phyloP scores from a whole-genome alignment of 2,797 vertebrate species.

The Sebastes hubbsi region DNA sequence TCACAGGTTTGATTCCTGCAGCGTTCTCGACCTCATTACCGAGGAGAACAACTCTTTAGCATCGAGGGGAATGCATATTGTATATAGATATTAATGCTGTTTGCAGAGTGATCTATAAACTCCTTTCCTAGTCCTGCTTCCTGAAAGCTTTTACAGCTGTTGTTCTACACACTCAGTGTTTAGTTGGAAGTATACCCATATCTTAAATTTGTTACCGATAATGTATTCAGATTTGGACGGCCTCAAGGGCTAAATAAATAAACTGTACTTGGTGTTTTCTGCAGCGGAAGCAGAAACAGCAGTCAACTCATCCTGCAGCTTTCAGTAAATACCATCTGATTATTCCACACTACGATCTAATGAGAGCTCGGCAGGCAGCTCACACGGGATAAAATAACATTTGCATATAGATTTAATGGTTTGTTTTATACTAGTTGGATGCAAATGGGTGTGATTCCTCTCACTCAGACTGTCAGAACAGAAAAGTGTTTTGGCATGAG shows the following conservation, averaged over 20 bases:
- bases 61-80: not conserved
- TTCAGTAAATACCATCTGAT: constrained; percentile 2
- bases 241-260: not conserved
- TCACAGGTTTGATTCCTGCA: constrained; percentile 23
- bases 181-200: no score
- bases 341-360: not conserved
- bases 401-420: constrained; percentile 9
- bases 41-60: not conserved
- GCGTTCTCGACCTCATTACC: not conserved
- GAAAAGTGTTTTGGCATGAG: not conserved
- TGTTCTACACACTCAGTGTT: not conserved
- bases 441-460: not conserved
- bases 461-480: not conserved
- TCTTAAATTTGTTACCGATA: not conserved
- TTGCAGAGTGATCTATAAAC: not conserved
- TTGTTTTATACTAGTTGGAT: not conserved
- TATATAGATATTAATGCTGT: not conserved
- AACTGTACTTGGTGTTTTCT: not conserved
- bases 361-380: not conserved
- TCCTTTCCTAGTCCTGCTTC: not conserved
- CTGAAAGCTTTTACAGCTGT: not conserved
- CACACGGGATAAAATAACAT: not conserved
- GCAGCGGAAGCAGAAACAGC: not conserved
- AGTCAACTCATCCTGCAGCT: not conserved
- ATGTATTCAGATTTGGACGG: not conserved